phyloP scores from a whole-genome alignment of 2,888 invertebrate species.

The Cosmorhoe ocellata region DNA sequence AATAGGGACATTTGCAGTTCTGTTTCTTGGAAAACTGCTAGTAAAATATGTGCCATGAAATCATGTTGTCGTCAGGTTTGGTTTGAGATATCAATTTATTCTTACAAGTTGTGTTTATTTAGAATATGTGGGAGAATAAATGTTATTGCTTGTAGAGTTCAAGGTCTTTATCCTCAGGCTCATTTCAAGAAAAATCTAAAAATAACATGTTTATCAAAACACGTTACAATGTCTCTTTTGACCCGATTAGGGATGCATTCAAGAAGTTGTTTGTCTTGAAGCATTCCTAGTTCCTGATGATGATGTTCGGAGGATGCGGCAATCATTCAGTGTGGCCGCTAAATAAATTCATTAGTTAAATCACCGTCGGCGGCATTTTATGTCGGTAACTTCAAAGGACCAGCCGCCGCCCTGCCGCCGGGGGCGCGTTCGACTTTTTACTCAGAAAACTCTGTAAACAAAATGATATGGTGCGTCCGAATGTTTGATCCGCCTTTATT shows the following conservation, averaged over 20 bases:
- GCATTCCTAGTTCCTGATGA: constrained; percentile 28
- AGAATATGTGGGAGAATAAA: too few species aligned
- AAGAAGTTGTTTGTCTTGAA: constrained; percentile 18
- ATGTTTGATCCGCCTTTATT: constrained; percentile 81
- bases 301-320: constrained; percentile 45
- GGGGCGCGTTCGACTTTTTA: constrained; percentile 79
- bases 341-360: constrained; percentile 84
- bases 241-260: constrained; percentile 12
- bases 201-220: too few species aligned
- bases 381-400: constrained; percentile 81
- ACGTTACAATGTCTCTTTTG: not conserved
- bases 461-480: constrained; percentile 79
- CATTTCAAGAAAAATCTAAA: too few species aligned
- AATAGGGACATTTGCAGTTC: constrained; percentile 67
- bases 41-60: constrained; percentile 49
- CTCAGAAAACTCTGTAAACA: constrained; percentile 81
- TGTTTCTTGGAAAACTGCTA: constrained; percentile 68
- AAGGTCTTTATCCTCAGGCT: too few species aligned
- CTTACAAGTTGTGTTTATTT: too few species aligned
- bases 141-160: too few species aligned
- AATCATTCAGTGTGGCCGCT: constrained; percentile 72
- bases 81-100: constrained; percentile 35
- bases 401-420: constrained; percentile 66
- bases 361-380: constrained; percentile 81
- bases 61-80: constrained; percentile 66